Evolutionary conservation across 2,797 vertebrate species (phyloP), one percentile per base, ranked within the genome.

Genomic region (Sebastes oblongus): DNA sequence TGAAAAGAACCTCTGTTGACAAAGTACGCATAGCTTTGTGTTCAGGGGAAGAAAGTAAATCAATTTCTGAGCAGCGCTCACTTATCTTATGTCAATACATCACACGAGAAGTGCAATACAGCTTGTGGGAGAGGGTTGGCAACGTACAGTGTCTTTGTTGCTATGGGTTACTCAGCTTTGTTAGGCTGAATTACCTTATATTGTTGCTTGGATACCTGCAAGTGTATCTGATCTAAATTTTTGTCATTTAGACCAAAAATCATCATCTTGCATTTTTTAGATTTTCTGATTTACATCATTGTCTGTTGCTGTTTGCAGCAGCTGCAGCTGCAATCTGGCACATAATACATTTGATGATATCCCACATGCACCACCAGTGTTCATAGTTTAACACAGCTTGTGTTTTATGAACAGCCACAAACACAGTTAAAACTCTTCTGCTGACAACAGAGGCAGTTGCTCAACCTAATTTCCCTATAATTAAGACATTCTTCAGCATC

Each of bases 401-500:
- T 62, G 59, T 84, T 92, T 88, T 87, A 79, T 72, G 82, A 88
- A 81, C 56, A 82, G 77, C 85, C 86, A 70, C 88, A 87, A 86
- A 78, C 84, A 75, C 34, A 46, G 61, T 84, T 77, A 85, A 89
- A 79, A 59, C 62, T 67, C 7, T 68, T 61, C 46, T 32, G 3
- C 75, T 54, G 56, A 81, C 77, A 89, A 83, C 68, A 88, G 68
- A 88, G 29, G 58, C 70, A 55, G 66, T 83, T 82, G 30, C 84
- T 87, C 18, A 42, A 73, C 54, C 82, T 85, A 64, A 91, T 94
- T 91, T 91, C 81, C 73, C 85, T 88, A 58, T 82, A 91, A 91
- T 94, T 92, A 93, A 87, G 80, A 82, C 90, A 93, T 91, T 93
- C 88, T 89, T 91, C 16, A 22, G 76, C 77, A 58, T 80, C 72